A percentile compares a stretch with the other conserved stretches of the same genome.
phyloP scores from a whole-genome alignment of 2,113 vertebrate species.

The Cryptomyrus ogoouensis region DNA sequence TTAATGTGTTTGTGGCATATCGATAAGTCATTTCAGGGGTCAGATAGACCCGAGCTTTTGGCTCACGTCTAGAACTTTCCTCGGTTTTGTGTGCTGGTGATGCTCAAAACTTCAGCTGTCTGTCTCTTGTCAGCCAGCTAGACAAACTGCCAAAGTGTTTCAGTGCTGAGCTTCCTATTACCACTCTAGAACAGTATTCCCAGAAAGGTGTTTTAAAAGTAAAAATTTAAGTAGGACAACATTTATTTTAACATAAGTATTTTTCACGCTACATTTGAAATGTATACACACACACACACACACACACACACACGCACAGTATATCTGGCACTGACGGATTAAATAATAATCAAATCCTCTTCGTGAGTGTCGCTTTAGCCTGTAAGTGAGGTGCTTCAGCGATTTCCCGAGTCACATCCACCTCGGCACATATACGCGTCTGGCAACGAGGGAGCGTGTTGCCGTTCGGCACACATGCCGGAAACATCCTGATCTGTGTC shows the following conservation, averaged over 20 bases:
- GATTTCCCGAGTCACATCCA: conserved; percentile 16
- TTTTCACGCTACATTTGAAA: not conserved
- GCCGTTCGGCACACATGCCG: not conserved
- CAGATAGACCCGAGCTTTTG: not conserved
- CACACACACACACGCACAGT: not conserved
- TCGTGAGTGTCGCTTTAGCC: conserved; percentile 27
- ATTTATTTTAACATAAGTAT: not conserved
- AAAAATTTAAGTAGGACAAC: not conserved
- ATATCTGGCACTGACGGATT: not conserved
- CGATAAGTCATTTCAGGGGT: conserved; percentile 36
- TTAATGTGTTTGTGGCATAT: conserved; percentile 32
- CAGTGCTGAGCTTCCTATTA: conserved; percentile 40
- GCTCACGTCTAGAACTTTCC: not conserved
- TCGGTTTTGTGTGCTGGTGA: not conserved
- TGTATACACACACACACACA: not conserved
- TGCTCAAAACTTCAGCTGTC: not conserved
- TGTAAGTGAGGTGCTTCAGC: conserved; percentile 21
- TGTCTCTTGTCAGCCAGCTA: conserved; percentile 22
- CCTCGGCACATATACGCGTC: conserved; percentile 32
- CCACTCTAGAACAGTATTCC: conserved; percentile 38
- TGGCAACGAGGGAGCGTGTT: conserved; percentile 11
- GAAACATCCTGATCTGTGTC: conserved; percentile 17
- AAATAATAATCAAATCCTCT: conserved; percentile 33
- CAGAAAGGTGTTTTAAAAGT: not conserved
- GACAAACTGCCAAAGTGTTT: conserved; percentile 35